Evolutionary conservation across 2,888 invertebrate species (phyloP).

Genomic region (Trachelus iudaicus): DNA sequence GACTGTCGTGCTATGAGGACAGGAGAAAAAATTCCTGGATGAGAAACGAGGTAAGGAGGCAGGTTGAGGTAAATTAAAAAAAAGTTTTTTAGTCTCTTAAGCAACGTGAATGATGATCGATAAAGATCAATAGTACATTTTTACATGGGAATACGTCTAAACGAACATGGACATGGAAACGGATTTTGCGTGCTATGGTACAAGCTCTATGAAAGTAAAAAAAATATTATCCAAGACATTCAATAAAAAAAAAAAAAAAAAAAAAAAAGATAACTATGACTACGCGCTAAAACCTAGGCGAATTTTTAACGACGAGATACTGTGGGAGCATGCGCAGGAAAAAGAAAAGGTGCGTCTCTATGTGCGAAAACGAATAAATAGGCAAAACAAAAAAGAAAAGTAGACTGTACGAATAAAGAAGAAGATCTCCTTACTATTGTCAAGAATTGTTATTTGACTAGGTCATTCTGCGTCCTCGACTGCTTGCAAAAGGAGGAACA

Average conservation of each 20-base stretch:
- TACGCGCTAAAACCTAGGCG: neutral
- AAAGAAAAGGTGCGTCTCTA: slow-evolving; percentile 10
- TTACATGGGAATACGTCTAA: neutral
- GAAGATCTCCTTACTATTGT: slow-evolving; percentile 59
- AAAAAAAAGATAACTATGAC: neutral
- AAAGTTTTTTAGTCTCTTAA: neutral
- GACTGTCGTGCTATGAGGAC: neutral
- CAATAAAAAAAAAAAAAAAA: neutral
- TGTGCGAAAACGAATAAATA: slow-evolving; percentile 16
- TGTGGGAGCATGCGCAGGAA: neutral
- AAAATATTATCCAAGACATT: neutral
- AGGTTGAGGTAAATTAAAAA: neutral
- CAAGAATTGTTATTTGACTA: slow-evolving; percentile 64
- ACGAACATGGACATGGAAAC: neutral
- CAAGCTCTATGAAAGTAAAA: neutral
- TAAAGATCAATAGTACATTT: neutral
- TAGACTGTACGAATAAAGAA: slow-evolving; percentile 30
- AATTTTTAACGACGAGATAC: neutral
- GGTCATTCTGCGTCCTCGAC: slow-evolving; percentile 63
- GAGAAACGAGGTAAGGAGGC: no score
- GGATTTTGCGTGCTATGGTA: neutral
- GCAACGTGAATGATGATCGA: neutral
- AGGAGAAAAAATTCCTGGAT: no score
- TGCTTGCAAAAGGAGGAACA: slow-evolving; percentile 59
- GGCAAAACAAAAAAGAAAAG: slow-evolving; percentile 11